These are phyloP conservation scores for Centrocercus urophasianus DNA, from an alignment of 2,113 vertebrate species.

Conservation along the genomic window DNA sequence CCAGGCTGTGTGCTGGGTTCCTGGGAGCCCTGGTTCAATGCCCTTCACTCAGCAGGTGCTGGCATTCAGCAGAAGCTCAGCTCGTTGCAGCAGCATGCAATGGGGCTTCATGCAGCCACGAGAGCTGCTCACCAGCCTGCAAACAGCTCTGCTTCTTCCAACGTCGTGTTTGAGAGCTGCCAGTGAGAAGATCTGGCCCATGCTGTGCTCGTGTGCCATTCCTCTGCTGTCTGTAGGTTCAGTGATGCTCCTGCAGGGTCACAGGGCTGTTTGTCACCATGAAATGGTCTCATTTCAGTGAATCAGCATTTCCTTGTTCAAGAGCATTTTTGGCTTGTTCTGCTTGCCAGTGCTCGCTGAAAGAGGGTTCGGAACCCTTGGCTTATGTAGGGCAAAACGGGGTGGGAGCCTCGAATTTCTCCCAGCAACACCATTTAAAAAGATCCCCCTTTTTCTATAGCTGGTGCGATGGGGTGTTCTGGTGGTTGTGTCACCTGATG, in stretches of 20 bases:
- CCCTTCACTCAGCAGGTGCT: not conserved
- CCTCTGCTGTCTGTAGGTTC: not conserved
- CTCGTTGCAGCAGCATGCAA: not conserved
- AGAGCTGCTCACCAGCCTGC: not conserved
- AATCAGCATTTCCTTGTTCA: constrained; percentile 52
- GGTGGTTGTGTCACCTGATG: not conserved
- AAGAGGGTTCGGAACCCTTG: not conserved
- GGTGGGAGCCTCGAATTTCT: not conserved
- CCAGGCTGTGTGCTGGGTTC: not conserved
- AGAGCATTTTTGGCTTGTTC: not conserved
- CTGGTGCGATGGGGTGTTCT: not conserved
- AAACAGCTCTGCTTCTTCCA: not conserved
- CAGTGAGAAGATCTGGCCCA: not conserved
- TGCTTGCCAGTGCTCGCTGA: not conserved
- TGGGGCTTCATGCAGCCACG: accelerated
- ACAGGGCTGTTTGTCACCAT: not conserved
- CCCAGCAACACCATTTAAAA: not conserved
- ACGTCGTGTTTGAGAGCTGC: no score
- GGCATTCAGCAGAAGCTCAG: not conserved
- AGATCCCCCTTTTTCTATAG: not conserved
- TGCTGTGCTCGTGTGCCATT: accelerated
- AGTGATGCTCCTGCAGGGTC: accelerated
- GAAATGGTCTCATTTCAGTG: not conserved
- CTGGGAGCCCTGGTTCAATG: not conserved
- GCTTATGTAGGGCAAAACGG: not conserved